phyloP scores from a whole-genome alignment of 2,888 invertebrate species.

The Eupeodes luniger region DNA sequence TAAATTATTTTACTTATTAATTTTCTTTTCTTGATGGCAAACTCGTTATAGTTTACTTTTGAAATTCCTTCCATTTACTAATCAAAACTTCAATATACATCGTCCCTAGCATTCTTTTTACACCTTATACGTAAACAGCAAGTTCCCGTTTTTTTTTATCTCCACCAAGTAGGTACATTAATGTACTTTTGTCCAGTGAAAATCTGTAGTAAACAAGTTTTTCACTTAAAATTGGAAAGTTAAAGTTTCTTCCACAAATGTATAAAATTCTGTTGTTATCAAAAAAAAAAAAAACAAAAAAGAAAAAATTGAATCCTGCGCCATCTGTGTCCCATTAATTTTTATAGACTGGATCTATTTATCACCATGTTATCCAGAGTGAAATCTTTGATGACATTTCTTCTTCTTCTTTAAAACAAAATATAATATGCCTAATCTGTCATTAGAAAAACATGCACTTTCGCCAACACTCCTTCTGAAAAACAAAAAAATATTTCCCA shows the following conservation, averaged over 20 bases:
- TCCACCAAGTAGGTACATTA: neutral
- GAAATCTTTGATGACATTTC: slow-evolving; percentile 23
- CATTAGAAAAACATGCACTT: slow-evolving; percentile 26
- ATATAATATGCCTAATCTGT: neutral
- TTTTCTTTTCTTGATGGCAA: too few relatives aligned
- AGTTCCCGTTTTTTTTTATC: too few relatives aligned
- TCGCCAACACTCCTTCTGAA: slow-evolving; percentile 14
- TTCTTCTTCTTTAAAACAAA: neutral
- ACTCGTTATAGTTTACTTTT: too few relatives aligned
- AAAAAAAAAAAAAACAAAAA: neutral
- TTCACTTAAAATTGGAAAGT: neutral
- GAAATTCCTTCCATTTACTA: too few relatives aligned
- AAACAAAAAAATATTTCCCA: slow-evolving; percentile 46
- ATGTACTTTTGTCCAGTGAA: neutral
- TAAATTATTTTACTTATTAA: too few relatives aligned
- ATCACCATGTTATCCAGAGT: slow-evolving; percentile 7
- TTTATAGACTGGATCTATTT: neutral
- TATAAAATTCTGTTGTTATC: neutral
- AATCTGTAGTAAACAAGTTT: neutral
- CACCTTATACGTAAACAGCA: too few relatives aligned
- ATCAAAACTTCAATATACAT: too few relatives aligned
- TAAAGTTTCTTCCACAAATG: neutral
- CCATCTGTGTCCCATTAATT: neutral
- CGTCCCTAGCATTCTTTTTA: too few relatives aligned
- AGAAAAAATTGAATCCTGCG: neutral